Evolutionary conservation across 2,888 invertebrate genomes (phyloP), one percentile per base, ranked within the genome.

Genomic region (Psylliodes chrysocephalus): DNA sequence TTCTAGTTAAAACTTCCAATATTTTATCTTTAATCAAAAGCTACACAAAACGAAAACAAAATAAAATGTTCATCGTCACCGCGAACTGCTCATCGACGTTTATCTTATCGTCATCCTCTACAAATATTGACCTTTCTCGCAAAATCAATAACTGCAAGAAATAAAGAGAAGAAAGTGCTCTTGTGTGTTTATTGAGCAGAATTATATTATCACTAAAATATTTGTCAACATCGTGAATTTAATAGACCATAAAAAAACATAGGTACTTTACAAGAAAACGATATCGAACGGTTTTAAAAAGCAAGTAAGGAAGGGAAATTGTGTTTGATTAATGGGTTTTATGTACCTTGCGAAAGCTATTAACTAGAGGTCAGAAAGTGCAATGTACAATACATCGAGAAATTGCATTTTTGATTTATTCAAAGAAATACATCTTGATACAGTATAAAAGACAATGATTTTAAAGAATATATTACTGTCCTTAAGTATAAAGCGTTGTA

Each of bases 41-140:
- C 30, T 30, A 30, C 2, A 14, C 14, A 14, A 38, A 38, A 12
- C 2, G 12, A 15, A 38, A 14, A 2, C 15, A 3, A 38, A 38
- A 38, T 2, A 10, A 38, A 38, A 38, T 38, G 38, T 8, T 14
- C 12, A 38, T 15, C 8, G 14, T 15, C 15, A 14, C 38, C 38
- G 2, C 2, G 2, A 38, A 4, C 14, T 12, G 12, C 10, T 42
- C n/a, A 18, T 42, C 17, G 7, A 18, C 53, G 19, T 47, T 53
- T 22, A 51, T 35, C 38, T 60, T 38, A 44, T 33, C 49, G 55
- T 30, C 51, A 49, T 63, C 47, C 38, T 59, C 18, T n/a, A 57
- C 53, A 52, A 63, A 63, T 63, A 63, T 63, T 63, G 63, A 63
- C 53, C 7, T 18, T 53, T 22, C 40, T 12, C 17, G 46, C 47